phyloP scores from a whole-genome alignment of 2,888 invertebrate genomes.

The Anthrax anthrax region DNA sequence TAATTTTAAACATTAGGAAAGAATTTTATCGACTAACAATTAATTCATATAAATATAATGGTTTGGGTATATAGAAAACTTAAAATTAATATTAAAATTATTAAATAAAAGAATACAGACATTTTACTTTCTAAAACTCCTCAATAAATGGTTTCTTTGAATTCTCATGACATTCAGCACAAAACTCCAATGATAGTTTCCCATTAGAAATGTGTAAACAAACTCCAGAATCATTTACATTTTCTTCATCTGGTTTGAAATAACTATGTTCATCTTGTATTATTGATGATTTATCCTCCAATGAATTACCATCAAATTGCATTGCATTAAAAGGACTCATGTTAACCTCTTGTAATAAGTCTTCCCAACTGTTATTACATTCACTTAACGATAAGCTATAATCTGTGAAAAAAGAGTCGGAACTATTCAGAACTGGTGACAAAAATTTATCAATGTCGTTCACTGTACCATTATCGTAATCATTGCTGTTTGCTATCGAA shows the following conservation, averaged over 20 bases:
- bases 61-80: slow-evolving; percentile 1
- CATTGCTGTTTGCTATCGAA: slow-evolving; percentile 1
- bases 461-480: slow-evolving; percentile 13
- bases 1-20: slow-evolving; percentile 16
- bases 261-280: slow-evolving; percentile 16
- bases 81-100: not conserved
- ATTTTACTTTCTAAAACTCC: slow-evolving; percentile 19
- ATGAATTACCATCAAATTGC: too few species aligned
- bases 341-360: slow-evolving; percentile 3
- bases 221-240: slow-evolving; percentile 36
- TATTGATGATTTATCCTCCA: too few species aligned
- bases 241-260: slow-evolving; percentile 4
- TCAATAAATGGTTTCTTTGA: slow-evolving; percentile 22
- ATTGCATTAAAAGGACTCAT: not conserved
- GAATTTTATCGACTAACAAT: slow-evolving; percentile 22
- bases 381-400: slow-evolving; percentile 13
- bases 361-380: slow-evolving; percentile 16
- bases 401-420: slow-evolving; percentile 24
- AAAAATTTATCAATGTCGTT: slow-evolving; percentile 12
- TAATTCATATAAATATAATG: too few species aligned
- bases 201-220: slow-evolving; percentile 41
- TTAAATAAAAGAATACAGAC: slow-evolving; percentile 9
- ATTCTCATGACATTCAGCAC: slow-evolving; percentile 40
- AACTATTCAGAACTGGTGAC: slow-evolving; percentile 12
- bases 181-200: slow-evolving; percentile 43